These are phyloP conservation scores for Perca schrenkii DNA, from an alignment of 2,113 vertebrate genomes.

Conservation along the genomic window DNA sequence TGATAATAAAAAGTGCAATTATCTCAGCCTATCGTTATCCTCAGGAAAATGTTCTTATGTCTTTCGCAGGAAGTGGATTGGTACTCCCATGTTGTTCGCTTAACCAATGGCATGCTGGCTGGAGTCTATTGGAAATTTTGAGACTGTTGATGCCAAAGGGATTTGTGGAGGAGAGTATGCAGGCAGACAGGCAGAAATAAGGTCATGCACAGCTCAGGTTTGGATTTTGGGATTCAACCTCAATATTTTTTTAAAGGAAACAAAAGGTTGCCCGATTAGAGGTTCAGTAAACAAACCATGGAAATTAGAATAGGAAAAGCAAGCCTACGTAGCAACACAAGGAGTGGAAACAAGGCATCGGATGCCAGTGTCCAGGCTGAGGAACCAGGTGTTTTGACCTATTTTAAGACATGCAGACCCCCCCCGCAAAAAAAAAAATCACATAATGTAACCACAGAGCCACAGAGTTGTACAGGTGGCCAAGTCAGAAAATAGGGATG, in stretches of 20 bases:
- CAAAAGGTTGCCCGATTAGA: conserved; percentile 60
- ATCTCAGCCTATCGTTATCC: not conserved
- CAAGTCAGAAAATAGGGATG: conserved; percentile 17
- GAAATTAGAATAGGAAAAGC: conserved; percentile 33
- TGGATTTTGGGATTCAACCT: conserved; percentile 61
- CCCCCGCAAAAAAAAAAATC: conserved; percentile 1
- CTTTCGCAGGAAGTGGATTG: conserved; percentile 25
- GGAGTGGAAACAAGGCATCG: conserved; percentile 23
- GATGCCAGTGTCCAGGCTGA: conserved; percentile 15
- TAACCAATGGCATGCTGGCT: conserved; percentile 12
- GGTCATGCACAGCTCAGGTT: conserved; percentile 58
- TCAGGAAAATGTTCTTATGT: conserved; percentile 1
- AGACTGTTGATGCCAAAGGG: conserved; percentile 42
- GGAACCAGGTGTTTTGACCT: conserved; percentile 42
- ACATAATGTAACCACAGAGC: conserved; percentile 5
- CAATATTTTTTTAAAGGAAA: conserved; percentile 44
- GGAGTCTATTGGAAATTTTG: conserved; percentile 15
- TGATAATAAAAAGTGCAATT: conserved; percentile 22
- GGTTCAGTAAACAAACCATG: conserved; percentile 49
- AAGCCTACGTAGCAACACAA: conserved; percentile 10
- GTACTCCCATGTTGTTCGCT: conserved; percentile 21
- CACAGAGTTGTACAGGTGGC: conserved; percentile 34
- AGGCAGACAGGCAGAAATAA: conserved; percentile 46
- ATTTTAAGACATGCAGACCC: not conserved
- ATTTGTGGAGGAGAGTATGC: conserved; percentile 23